Conservation (phyloP, 2,113 vertebrate species). For the Rhodinocichla rosea region DNA sequence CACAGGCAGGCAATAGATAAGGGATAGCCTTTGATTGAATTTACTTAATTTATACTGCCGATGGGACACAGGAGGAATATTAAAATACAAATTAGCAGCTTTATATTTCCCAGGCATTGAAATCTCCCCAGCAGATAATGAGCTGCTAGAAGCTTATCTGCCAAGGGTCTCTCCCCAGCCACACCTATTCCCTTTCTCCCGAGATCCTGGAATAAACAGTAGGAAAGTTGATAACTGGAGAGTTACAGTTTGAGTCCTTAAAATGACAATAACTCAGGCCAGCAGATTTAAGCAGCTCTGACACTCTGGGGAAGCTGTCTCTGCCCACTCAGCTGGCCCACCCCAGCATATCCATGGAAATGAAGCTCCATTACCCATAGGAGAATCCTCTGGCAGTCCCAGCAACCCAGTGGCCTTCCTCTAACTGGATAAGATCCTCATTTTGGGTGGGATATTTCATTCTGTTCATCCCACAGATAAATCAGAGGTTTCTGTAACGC, state of each 20-base stretch:
- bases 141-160: conserved; percentile 42
- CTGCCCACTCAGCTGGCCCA: neutral
- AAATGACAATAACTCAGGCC: neutral
- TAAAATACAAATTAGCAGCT: conserved; percentile 66
- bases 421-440: neutral
- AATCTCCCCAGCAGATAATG: conserved; percentile 47
- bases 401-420: neutral
- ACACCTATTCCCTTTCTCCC: neutral
- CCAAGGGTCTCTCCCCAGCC: conserved; percentile 19
- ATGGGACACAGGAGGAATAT: conserved; percentile 59
- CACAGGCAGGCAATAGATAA: conserved; percentile 35
- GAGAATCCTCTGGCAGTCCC: neutral
- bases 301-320: neutral
- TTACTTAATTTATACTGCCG: conserved; percentile 51
- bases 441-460: neutral
- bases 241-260: neutral
- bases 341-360: neutral
- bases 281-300: neutral
- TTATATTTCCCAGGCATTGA: conserved; percentile 36
- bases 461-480: neutral
- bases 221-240: neutral
- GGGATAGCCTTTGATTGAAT: conserved; percentile 57
- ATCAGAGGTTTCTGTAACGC: neutral
- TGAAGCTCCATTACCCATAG: neutral
- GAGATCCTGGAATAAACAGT: neutral